Conservation (phyloP, 2,797 vertebrate species). For the Geotrypetes seraphini region DNA sequence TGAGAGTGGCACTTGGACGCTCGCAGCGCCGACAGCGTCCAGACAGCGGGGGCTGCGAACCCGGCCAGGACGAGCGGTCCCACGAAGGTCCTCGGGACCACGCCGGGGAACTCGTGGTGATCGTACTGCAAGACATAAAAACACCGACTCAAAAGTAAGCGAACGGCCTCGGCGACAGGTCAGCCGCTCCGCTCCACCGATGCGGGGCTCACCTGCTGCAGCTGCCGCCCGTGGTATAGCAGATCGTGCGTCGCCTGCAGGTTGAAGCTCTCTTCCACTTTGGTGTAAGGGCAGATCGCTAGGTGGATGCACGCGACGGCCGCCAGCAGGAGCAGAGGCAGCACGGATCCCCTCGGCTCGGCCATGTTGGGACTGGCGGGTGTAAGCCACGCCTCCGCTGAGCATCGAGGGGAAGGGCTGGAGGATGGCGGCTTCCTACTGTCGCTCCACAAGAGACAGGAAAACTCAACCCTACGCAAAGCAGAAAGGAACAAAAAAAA, state of each 20-base stretch:
- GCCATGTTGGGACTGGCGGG: conserved; percentile 53
- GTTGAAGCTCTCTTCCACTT: conserved; percentile 96
- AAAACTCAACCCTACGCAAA: too few species aligned
- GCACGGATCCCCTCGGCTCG: conserved; percentile 44
- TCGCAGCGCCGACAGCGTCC: conserved; percentile 56
- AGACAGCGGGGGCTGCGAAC: conserved; percentile 66
- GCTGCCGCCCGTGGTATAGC: conserved; percentile 70
- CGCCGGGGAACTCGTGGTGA: conserved; percentile 89
- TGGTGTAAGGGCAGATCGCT: conserved; percentile 76
- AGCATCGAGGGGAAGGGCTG: too few species aligned
- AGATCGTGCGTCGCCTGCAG: conserved; percentile 87
- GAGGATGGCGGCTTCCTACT: too few species aligned
- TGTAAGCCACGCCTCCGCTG: background rate
- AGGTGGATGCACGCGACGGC: conserved; percentile 61
- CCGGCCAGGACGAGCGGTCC: conserved; percentile 73
- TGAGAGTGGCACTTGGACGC: conserved; percentile 79
- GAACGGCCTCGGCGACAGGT: too few species aligned
- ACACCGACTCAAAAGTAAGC: too few species aligned
- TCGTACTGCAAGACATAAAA: conserved; percentile 73
- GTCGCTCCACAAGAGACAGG: too few species aligned
- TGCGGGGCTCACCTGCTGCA: conserved; percentile 23
- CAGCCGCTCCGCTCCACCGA: too few species aligned
- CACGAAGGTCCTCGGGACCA: conserved; percentile 87
- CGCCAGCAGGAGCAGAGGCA: conserved; percentile 58
- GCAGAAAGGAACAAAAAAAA: too few species aligned